phyloP scores from a whole-genome alignment of 1,140 invertebrate species.

The Ladona fulva region DNA sequence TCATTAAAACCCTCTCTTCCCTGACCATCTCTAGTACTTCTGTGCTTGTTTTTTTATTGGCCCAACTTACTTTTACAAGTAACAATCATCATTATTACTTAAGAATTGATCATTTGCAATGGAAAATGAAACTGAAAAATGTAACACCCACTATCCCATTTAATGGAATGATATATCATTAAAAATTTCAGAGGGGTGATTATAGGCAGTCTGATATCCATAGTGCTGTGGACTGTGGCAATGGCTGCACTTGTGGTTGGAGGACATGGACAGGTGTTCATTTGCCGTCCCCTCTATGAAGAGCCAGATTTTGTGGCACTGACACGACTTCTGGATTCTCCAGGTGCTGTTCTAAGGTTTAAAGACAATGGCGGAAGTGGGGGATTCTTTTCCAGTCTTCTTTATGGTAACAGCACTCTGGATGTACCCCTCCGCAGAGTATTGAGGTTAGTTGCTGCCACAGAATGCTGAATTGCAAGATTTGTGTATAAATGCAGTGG shows the following conservation, averaged over 20 bases:
- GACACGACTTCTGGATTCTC: constrained; percentile 47
- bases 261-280: constrained; percentile 36
- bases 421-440: constrained; percentile 28
- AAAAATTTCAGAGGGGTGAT: constrained; percentile 17
- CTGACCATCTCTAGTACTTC: too few species aligned
- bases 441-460: constrained; percentile 31
- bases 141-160: too few species aligned
- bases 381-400: constrained; percentile 46
- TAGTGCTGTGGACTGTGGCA: constrained; percentile 26
- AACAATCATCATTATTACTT: too few species aligned
- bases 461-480: too few species aligned
- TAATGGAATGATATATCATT: too few species aligned
- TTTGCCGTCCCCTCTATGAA: constrained; percentile 53
- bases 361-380: constrained; percentile 28
- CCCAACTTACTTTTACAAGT: too few species aligned
- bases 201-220: constrained; percentile 18
- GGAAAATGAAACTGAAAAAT: too few species aligned
- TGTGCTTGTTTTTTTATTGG: too few species aligned
- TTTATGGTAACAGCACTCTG: constrained; percentile 30
- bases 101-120: too few species aligned
- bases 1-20: too few species aligned
- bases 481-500: too few species aligned
- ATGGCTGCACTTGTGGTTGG: constrained; percentile 26
- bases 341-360: constrained; percentile 41
- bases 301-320: constrained; percentile 46